Evolutionary conservation across 23 tunicate genomes (phyloP).

Genomic region (Clavelina lepadiformis): DNA sequence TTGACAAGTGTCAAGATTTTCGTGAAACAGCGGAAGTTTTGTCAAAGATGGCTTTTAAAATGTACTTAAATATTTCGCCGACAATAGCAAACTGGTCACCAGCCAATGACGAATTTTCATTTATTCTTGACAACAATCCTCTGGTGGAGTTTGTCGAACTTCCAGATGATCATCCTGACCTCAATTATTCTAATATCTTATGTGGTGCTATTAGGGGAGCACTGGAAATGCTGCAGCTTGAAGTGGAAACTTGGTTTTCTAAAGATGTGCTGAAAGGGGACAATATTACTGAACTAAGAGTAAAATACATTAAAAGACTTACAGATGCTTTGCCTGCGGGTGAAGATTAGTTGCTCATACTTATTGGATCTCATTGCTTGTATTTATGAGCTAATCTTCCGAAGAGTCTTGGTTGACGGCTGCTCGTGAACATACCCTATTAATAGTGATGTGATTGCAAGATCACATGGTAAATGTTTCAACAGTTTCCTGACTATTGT

Average conservation of each 20-base stretch:
- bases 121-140: conserved; percentile 77
- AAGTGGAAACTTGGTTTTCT: conserved; percentile 56
- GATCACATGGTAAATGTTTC: too few relatives aligned
- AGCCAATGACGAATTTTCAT: conserved; percentile 76
- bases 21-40: conserved; percentile 86
- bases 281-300: conserved; percentile 71
- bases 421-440: too few relatives aligned
- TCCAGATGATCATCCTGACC: conserved; percentile 45
- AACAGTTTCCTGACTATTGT: too few relatives aligned
- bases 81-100: conserved; percentile 77
- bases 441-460: too few relatives aligned
- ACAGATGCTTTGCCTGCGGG: conserved; percentile 97
- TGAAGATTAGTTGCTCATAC: conserved; percentile 81
- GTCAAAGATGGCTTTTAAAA: conserved; percentile 69
- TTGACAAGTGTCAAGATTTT: conserved; percentile 71
- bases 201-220: conserved; percentile 90
- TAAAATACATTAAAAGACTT: conserved; percentile 67
- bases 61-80: conserved; percentile 80
- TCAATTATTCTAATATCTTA: conserved; percentile 67
- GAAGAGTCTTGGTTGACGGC: too few relatives aligned
- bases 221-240: conserved; percentile 87
- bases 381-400: too few relatives aligned
- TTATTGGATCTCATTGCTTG: too few relatives aligned
- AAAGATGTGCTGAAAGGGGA: conserved; percentile 85
- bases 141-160: conserved; percentile 87